Conservation (phyloP, 2,888 invertebrate species). For the Lacanobia oleracea region DNA sequence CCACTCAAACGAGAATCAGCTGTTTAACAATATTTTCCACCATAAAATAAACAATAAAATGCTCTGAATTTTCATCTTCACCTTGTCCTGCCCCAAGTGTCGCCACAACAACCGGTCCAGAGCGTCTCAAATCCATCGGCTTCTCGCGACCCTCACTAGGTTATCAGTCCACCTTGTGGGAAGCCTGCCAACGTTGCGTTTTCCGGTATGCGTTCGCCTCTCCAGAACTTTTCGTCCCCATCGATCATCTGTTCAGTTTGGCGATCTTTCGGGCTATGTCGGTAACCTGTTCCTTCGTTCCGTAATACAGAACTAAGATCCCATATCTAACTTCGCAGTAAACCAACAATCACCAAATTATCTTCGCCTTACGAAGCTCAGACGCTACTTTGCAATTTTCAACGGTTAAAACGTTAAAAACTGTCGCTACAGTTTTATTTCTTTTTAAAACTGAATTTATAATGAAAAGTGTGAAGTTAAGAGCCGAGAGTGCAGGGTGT, state of each 20-base stretch:
- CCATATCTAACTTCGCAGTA: neutral
- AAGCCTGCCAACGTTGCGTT: no score
- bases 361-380: conserved; percentile 16
- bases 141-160: no score
- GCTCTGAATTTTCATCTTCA: neutral
- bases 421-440: conserved; percentile 54
- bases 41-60: neutral
- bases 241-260: no score
- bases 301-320: neutral
- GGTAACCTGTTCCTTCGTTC: no score
- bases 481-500: conserved; percentile 54
- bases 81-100: no score
- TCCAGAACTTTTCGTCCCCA: no score
- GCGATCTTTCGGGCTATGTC: no score
- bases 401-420: conserved; percentile 55
- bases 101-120: no score
- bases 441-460: conserved; percentile 60
- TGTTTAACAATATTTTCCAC: neutral
- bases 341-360: conserved; percentile 18
- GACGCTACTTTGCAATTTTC: conserved; percentile 32
- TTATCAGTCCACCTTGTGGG: no score
- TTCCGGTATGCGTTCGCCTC: no score
- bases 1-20: no score
- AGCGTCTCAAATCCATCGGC: no score
- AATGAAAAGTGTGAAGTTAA: conserved; percentile 61